Evolutionary conservation across 1,140 invertebrate species (phyloP), one percentile per base, ranked within the genome.

Genomic region (Drosophila ficusphila): DNA sequence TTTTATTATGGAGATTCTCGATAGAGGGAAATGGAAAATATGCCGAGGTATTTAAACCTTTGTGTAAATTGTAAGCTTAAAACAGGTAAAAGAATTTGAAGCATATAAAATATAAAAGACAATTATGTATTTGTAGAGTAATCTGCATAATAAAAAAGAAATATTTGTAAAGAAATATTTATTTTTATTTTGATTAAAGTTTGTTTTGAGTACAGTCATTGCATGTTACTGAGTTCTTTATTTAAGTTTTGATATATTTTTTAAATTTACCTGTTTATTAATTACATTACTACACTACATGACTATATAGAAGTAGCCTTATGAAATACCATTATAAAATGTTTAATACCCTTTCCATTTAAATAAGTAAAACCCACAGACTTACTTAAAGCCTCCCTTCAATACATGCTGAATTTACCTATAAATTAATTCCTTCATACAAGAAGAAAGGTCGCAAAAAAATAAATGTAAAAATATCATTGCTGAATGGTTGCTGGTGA

Each of bases 381-480:
- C n/a, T n/a, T n/a, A n/a, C n/a, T n/a, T n/a, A n/a, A n/a, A n/a
- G n/a, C n/a, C n/a, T 6, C 5, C 11, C n/a, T 21, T 41, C 23
- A 29, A 33, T 21, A 41, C 12, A 25, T 11, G 9, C 41, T 39
- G 33, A 58, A 23, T 7, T 12, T 12, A 11, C 18, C 16, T 42
- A 33, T 42, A 18, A 46, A 60, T 27, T 61, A 3, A 7, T 31
- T 33, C 7, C 14, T 38, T 25, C 27, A 61, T 33, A 36, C 53
- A 25, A 18, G 4, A 47, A 21, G 23, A 23, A 18, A 2, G 6
- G 16, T 7, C 11, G 7, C n/a, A 27, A 49, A 49, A 16, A 27
- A 49, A 49, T 14, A 25, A 7, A n/a, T 25, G 38, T n/a, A 47
- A 38, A 52, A 53, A 72, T 41, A 67, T 67, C 31, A 65, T 72